phyloP scores from a whole-genome alignment of 2,797 vertebrate genomes.

The Hemitrygon akajei region DNA sequence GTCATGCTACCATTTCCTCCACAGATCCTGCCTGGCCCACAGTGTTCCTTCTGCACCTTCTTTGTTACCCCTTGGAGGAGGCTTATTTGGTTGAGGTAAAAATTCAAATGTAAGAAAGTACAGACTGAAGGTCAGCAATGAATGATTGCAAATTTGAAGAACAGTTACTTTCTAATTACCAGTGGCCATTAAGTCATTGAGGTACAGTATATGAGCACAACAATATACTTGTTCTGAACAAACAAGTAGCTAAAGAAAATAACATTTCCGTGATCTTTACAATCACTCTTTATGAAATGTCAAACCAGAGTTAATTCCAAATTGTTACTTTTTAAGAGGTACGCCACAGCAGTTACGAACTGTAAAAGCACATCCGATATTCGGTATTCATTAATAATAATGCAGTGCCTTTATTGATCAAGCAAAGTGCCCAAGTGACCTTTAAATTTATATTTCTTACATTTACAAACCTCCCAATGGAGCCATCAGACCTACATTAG shows the following conservation, averaged over 20 bases:
- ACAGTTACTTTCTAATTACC: not conserved
- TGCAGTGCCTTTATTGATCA: conserved; percentile 31
- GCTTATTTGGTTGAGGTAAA: too few species aligned
- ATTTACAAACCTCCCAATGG: not conserved
- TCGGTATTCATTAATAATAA: conserved; percentile 29
- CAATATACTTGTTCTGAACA: not conserved
- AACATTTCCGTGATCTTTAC: not conserved
- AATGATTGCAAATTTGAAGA: not conserved
- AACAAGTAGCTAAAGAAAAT: not conserved
- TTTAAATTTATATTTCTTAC: conserved; percentile 33
- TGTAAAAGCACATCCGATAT: not conserved
- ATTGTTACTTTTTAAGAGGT: conserved; percentile 6
- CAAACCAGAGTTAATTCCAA: conserved; percentile 10
- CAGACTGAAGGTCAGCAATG: not conserved
- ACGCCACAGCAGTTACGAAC: not conserved
- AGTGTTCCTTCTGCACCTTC: too few species aligned
- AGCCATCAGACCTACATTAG: conserved; percentile 4
- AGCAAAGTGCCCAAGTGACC: conserved; percentile 6
- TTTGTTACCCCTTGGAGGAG: too few species aligned
- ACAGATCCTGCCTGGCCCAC: too few species aligned
- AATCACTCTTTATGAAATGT: not conserved
- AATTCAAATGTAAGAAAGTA: not conserved
- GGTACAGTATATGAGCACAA: too few species aligned
- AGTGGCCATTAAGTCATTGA: not conserved
- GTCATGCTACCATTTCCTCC: too few species aligned